Conservation (phyloP, 2,888 invertebrate genomes). For the Archips crataeganus region DNA sequence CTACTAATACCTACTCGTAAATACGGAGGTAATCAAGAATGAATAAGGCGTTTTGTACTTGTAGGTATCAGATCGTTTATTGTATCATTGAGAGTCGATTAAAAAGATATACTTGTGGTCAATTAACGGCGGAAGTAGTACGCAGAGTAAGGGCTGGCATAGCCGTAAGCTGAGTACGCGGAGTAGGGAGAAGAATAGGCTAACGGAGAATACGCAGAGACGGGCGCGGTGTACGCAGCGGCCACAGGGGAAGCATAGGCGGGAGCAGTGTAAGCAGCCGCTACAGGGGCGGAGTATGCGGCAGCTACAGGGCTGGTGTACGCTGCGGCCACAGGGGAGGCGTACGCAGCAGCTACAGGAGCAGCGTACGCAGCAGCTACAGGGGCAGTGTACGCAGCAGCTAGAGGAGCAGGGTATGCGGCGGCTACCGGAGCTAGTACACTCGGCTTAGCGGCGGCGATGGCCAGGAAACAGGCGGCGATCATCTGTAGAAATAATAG, state of each 20-base stretch:
- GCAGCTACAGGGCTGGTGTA: neutral
- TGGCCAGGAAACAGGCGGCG: conserved; percentile 67
- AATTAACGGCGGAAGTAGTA: conserved; percentile 49
- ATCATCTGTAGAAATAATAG: conserved; percentile 60
- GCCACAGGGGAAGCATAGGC: conserved; percentile 8
- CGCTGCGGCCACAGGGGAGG: conserved; percentile 44
- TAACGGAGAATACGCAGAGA: conserved; percentile 69
- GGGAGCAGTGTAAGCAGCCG: conserved; percentile 6
- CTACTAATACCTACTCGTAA: no score
- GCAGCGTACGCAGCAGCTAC: conserved; percentile 48
- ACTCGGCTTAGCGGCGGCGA: conserved; percentile 67
- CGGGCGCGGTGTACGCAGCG: conserved; percentile 47
- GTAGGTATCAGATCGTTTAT: conserved; percentile 17
- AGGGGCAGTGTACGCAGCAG: conserved; percentile 46
- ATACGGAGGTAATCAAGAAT: neutral
- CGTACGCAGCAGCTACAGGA: conserved; percentile 50
- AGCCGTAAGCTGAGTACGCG: conserved; percentile 57
- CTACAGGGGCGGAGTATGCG: conserved; percentile 46
- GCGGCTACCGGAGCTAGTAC: conserved; percentile 51
- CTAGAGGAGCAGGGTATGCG: conserved; percentile 53
- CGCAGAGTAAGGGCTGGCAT: conserved; percentile 31
- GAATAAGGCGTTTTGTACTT: neutral
- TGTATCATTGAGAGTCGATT: conserved; percentile 6
- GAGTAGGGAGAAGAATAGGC: conserved; percentile 51
- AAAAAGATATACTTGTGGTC: neutral